Conservation (phyloP, 2,888 invertebrate genomes). For the Eurytoma adleriae region DNA sequence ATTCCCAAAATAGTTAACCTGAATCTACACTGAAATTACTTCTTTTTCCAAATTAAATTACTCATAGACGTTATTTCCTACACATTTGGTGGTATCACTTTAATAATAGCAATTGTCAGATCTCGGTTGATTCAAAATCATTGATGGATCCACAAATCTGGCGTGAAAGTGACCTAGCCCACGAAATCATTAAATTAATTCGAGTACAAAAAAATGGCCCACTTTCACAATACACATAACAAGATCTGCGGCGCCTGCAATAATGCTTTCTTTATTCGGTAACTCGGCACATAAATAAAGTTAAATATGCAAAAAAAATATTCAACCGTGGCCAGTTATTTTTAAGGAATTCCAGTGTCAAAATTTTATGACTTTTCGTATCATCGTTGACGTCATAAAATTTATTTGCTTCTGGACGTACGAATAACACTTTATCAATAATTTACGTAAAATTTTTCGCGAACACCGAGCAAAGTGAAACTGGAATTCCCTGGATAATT, state of each 20-base stretch:
- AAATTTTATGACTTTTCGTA: neutral
- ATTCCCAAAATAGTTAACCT: too few relatives aligned
- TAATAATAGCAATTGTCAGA: too few relatives aligned
- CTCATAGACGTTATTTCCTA: too few relatives aligned
- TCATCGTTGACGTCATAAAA: too few relatives aligned
- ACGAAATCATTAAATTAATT: slow-evolving; percentile 39
- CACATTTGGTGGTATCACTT: too few relatives aligned
- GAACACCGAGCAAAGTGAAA: too few relatives aligned
- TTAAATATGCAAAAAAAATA: slow-evolving; percentile 17
- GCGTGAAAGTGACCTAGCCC: slow-evolving; percentile 43
- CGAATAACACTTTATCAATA: too few relatives aligned
- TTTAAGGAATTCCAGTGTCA: neutral
- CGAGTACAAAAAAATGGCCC: slow-evolving; percentile 41
- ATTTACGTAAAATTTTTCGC: too few relatives aligned
- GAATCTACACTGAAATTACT: too few relatives aligned
- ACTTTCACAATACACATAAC: slow-evolving; percentile 45
- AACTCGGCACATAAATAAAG: slow-evolving; percentile 16
- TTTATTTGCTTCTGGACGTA: too few relatives aligned
- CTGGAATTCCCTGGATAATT: too few relatives aligned
- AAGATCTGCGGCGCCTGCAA: slow-evolving; percentile 7
- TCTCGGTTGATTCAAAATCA: neutral
- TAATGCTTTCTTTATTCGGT: slow-evolving; percentile 39
- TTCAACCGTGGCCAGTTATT: neutral
- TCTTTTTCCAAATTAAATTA: too few relatives aligned
- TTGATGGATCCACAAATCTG: slow-evolving; percentile 21